Conservation (phyloP, 2,888 invertebrate species). For the Aricia artaxerxes region DNA sequence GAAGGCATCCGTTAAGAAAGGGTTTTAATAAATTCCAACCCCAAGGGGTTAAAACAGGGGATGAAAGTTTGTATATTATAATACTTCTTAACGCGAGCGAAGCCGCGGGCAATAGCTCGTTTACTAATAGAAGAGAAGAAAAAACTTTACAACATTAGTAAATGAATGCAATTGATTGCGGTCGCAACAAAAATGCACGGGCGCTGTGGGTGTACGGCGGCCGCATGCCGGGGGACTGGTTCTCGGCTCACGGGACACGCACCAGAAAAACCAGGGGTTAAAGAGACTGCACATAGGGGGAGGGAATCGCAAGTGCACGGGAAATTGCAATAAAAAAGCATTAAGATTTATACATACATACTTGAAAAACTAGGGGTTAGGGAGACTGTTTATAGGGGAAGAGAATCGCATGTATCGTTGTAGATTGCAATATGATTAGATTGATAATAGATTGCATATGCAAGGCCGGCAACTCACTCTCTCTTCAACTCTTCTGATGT, state of each 20-base stretch:
- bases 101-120: no score
- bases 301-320: neutral
- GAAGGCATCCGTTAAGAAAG: no score
- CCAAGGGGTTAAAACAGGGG: no score
- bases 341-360: no score
- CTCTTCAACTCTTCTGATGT: no score
- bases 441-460: no score
- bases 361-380: neutral
- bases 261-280: neutral
- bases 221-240: conserved; percentile 9
- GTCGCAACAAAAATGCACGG: conserved; percentile 22
- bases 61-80: no score
- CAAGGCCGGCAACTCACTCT: no score
- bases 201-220: conserved; percentile 15
- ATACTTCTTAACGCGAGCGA: no score
- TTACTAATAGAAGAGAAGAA: neutral
- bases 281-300: neutral
- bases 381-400: neutral
- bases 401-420: neutral
- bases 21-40: no score
- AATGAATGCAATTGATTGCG: conserved; percentile 12
- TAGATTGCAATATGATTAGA: no score
- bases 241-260: conserved; percentile 16
- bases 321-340: no score
- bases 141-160: neutral